Evolutionary conservation across 2,888 invertebrate genomes (phyloP), one percentile per base, ranked within the genome.

Genomic region (Bombylius major): DNA sequence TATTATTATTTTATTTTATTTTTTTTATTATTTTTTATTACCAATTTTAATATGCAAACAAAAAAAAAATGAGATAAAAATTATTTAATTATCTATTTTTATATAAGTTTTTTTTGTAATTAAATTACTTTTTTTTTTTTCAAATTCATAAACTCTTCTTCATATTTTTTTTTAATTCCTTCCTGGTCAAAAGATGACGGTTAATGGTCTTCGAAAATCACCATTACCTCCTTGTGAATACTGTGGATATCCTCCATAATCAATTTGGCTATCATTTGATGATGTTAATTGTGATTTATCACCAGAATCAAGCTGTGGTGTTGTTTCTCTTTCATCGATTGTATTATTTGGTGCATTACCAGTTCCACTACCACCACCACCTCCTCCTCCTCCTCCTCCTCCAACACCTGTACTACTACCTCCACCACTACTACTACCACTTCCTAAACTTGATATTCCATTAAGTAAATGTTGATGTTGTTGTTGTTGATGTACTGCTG

Each of bases 131-230:
- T 48, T 36, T 33, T 12, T 23, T 23, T 23, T 23, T 23, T 23
- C 23, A 23, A 23, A 23, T 23, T 23, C 23, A 23, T 23, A 23
- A 23, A 23, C 23, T 23, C 3, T 23, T 23, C 2, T 23, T 23
- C 23, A 23, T n/a, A n/a, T n/a, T 23, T 23, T 23, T 23, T 23
- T 23, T 56, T 63, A 59, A 57, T 59, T 59, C 60, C 62, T 62
- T 51, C 61, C 60, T 66, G 73, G 73, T 73, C 73, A 73, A 71
- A 74, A 74, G 67, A 74, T 74, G 60, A 74, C 74, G 31, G 74
- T 75, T 42, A 74, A 62, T 36, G 74, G 74, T 57, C 74, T 66
- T 12, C 74, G 69, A 62, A 73, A 75, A 60, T 74, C 74, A 12
- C 69, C 68, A 50, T 66, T 63, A 7, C 67, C 64, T 50, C 65